Percentiles rank a stretch among this genome's conserved stretches.
These are phyloP conservation scores for Camponotus vicinus DNA, from an alignment of 1,140 invertebrate genomes.

Conservation along the genomic window DNA sequence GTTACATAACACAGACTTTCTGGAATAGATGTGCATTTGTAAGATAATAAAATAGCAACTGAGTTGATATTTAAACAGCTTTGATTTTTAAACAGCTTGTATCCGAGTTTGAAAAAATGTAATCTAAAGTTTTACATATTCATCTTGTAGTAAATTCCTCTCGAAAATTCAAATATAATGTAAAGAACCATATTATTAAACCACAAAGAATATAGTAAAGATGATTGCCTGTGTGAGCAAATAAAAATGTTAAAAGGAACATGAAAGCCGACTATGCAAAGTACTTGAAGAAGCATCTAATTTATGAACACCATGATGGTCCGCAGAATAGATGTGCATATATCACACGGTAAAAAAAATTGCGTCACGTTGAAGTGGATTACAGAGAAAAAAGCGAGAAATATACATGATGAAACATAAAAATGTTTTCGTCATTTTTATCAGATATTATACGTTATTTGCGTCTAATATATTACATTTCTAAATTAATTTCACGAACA, in stretches of 20 bases:
- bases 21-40: conserved; percentile 27
- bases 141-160: not conserved
- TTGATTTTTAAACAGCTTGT: conserved; percentile 6
- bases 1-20: conserved; percentile 9
- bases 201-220: not conserved
- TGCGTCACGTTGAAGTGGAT: not conserved
- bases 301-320: conserved; percentile 27
- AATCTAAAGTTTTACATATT: conserved; percentile 3
- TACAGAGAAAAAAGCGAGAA: not conserved
- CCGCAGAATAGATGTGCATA: not conserved
- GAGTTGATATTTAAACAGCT: not conserved
- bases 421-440: not conserved
- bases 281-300: conserved; percentile 13
- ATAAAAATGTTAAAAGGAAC: conserved; percentile 26
- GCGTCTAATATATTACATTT: not conserved
- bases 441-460: not conserved
- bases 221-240: conserved; percentile 10
- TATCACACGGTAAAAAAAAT: not conserved
- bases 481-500: not conserved
- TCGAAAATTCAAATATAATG: conserved; percentile 10
- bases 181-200: conserved; percentile 39
- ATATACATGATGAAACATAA: not conserved
- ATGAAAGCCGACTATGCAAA: conserved; percentile 12
- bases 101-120: not conserved
- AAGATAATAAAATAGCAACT: not conserved